Conservation (phyloP, 2,113 vertebrate genomes). For the Steatornis caripensis region DNA sequence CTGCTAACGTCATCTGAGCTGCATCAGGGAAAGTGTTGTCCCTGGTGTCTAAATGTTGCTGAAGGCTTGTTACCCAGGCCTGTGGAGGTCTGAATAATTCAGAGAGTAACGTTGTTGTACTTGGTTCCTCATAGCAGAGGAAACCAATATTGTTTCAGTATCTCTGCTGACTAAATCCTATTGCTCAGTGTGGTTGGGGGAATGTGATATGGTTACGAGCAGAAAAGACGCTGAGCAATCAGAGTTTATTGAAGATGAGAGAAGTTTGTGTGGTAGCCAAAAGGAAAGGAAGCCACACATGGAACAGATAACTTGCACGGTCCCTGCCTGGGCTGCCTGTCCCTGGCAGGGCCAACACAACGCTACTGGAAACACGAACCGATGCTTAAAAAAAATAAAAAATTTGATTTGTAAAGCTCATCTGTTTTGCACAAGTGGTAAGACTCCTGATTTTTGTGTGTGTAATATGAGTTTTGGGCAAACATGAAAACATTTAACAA, state of each 20-base stretch:
- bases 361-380: fast-evolving
- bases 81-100: neutral
- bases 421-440: neutral
- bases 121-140: neutral
- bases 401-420: neutral
- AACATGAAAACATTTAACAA: neutral
- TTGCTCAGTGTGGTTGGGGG: neutral
- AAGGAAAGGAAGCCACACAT: neutral
- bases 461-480: neutral
- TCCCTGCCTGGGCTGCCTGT: neutral
- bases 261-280: neutral
- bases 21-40: neutral
- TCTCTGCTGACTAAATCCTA: neutral
- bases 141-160: neutral
- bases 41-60: neutral
- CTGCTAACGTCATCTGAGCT: neutral
- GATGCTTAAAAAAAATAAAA: neutral
- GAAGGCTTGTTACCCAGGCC: neutral
- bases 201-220: neutral
- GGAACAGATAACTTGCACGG: neutral
- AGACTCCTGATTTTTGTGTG: neutral
- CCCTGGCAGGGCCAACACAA: neutral
- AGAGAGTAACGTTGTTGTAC: neutral
- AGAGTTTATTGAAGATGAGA: neutral
- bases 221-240: neutral